Base-by-base conservation (phyloP, 2,113 vertebrate genomes). In the Ancistrus triradiatus region DNA sequence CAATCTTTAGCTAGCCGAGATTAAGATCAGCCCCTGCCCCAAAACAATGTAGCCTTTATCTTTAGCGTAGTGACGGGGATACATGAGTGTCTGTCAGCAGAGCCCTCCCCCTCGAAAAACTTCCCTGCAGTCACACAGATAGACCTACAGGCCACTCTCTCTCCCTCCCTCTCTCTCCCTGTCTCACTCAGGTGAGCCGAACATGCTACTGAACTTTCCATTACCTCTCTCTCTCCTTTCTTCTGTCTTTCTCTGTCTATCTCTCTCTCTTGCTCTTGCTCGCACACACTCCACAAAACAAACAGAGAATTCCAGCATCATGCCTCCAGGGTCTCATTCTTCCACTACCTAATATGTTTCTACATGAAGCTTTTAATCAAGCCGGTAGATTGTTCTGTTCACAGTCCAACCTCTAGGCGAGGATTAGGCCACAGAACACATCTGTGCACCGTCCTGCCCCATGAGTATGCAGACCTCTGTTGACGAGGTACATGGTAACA, bases 181-280 rank as follows among this genome's bases (percentile, higher is more conserved):
- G 6, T 22, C 31, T 40, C 22, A 15, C 77, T 74, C 75, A 80
- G 80, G 80, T 76, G 68, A 40, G 74, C 72, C 77, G 81, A 80
- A 87, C 85, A 80, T 83, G 77, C 69, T 70, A 55, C 59, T 89
- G 86, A 87, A 88, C 87, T 84, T 81, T 84, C 77, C 75, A 74
- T 74, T 77, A 79, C 73, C 80, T 81, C 70, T 55, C 73, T 62
- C 56, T 72, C 58, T 73, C 76, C 74, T 49, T 17, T 38, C 24
- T 50, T 80, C 76, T 80, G 63, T 74, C 74, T 78, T 72, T 69
- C 73, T 69, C 74, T 74, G 77, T 69, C 79, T 81, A 66, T 66
- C 69, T 59, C 59, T 72, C 50, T 70, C 76, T 72, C 73, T 48
- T 75, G 72, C 69, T 63, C 37, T 51, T 51, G 70, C 68, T 65